Conservation (phyloP, 2,113 vertebrate genomes). For the Oophaga pumilio region DNA sequence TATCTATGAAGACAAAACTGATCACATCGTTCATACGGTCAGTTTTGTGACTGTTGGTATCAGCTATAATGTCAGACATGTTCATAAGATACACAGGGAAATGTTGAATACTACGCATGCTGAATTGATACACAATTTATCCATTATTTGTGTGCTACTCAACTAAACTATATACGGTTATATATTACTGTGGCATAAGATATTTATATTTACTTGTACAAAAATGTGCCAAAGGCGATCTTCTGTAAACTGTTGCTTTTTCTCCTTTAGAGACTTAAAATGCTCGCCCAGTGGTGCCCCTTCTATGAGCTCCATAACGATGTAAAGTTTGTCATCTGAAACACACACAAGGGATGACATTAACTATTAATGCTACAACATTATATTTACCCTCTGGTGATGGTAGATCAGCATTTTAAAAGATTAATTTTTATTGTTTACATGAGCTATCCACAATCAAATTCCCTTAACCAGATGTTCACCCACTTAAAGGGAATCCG, state of each 20-base stretch:
- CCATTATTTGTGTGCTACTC: neutral
- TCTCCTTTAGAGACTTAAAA: conserved; percentile 86
- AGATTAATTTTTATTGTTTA: neutral
- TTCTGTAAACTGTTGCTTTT: conserved; percentile 81
- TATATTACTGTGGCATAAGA: too few species aligned
- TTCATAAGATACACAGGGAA: neutral
- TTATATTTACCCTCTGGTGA: neutral
- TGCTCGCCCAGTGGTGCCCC: conserved; percentile 82
- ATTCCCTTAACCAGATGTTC: too few species aligned
- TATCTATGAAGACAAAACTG: too few species aligned
- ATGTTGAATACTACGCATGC: neutral
- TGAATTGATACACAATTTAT: neutral
- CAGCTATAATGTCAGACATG: too few species aligned
- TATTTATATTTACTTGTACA: conserved; percentile 77
- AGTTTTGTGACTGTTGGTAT: too few species aligned
- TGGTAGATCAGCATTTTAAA: neutral
- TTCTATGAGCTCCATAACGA: conserved; percentile 91
- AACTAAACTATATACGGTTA: too few species aligned
- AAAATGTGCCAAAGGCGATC: conserved; percentile 89
- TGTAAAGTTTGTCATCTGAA: conserved; percentile 83
- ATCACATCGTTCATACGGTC: too few species aligned
- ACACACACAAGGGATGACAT: neutral
- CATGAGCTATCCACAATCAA: neutral
- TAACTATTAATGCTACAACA: neutral
- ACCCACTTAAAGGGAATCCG: too few species aligned